Evolutionary conservation across 1,140 invertebrate species (phyloP).

Genomic region (Solenopsis invicta): DNA sequence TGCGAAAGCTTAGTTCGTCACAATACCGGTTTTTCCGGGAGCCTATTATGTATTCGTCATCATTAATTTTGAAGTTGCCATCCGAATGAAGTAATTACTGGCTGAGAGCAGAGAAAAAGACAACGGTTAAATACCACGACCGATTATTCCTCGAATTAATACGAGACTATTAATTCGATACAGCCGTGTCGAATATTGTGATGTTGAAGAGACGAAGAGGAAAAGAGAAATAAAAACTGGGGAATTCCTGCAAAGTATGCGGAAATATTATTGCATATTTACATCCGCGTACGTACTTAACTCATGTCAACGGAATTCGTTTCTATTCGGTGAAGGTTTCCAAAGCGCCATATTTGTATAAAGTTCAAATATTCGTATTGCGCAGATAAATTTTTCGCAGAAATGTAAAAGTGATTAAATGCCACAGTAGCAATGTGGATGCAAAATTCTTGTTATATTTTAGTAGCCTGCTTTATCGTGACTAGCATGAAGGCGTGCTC

Average conservation of each 20-base stretch:
- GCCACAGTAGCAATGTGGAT: background rate
- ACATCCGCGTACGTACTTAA: conserved; percentile 2
- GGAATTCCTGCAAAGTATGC: conserved; percentile 10
- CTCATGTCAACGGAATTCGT: background rate
- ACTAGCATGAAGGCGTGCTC: background rate
- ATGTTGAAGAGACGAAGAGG: background rate
- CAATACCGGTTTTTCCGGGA: conserved; percentile 39
- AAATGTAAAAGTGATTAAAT: background rate
- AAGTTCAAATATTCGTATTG: background rate
- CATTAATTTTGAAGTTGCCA: conserved; percentile 38
- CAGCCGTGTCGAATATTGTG: background rate
- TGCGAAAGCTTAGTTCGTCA: conserved; percentile 7
- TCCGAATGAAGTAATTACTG: background rate
- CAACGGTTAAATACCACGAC: background rate
- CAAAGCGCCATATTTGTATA: background rate
- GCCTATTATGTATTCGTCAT: conserved; percentile 12
- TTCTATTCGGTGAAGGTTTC: background rate
- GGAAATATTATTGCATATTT: conserved; percentile 5
- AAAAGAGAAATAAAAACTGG: conserved; percentile 6
- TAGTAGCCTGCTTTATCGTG: background rate
- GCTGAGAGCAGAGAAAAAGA: background rate
- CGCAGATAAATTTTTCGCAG: background rate
- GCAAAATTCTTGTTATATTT: background rate
- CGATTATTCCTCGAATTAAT: conserved; percentile 18
- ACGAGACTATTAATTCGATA: background rate